Evolutionary conservation across 2,113 vertebrate species (phyloP).

Genomic region (Rattus rattus): DNA sequence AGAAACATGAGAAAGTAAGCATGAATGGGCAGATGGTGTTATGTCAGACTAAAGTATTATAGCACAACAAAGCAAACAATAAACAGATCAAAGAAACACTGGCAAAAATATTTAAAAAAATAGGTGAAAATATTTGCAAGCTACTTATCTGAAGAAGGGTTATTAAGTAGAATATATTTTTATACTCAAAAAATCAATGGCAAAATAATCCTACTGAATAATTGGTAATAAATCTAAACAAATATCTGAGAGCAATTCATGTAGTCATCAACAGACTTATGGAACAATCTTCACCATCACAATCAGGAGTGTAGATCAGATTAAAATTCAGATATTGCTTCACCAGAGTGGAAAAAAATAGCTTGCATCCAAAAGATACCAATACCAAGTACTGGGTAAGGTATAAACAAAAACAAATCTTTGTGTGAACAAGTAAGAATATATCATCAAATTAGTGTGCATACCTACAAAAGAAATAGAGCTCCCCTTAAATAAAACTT

Average conservation of each 20-base stretch:
- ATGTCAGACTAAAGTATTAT: background rate
- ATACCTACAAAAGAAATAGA: background rate
- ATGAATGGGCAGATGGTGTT: no score
- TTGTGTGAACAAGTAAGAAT: fast-evolving
- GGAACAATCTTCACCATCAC: background rate
- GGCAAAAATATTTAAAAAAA: no score
- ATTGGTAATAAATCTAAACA: background rate
- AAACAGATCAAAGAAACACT: background rate
- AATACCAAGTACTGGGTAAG: background rate
- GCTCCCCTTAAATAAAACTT: background rate
- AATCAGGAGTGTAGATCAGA: background rate
- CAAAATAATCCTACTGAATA: background rate
- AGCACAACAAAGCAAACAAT: background rate
- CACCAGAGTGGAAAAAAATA: background rate
- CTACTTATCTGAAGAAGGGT: background rate
- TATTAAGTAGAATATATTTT: background rate
- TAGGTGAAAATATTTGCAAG: background rate
- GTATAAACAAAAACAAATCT: background rate
- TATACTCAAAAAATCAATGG: background rate
- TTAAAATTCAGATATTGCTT: background rate
- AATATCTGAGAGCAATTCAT: background rate
- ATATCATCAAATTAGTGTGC: background rate
- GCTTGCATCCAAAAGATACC: background rate
- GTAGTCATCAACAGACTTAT: background rate
- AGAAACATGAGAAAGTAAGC: background rate